phyloP scores from a whole-genome alignment of 2,888 invertebrate species.

The Meghimatium bilineatum region DNA sequence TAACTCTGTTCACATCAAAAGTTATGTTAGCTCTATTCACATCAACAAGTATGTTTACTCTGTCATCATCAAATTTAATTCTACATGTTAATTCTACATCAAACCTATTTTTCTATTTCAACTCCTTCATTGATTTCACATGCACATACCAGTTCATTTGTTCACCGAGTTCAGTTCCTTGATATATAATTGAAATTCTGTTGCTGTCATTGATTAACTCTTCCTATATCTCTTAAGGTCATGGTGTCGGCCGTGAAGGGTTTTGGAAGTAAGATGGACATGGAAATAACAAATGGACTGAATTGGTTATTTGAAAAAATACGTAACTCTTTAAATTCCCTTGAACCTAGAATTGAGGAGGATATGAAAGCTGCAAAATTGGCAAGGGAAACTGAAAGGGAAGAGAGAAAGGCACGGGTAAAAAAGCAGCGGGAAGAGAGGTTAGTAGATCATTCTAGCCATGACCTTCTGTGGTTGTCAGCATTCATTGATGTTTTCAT shows the following conservation, averaged over 20 bases:
- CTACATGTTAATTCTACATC: too few relatives aligned
- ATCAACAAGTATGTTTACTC: too few relatives aligned
- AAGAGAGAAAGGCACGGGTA: slow-evolving; percentile 78
- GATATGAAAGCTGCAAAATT: slow-evolving; percentile 81
- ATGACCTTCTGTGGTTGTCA: too few relatives aligned
- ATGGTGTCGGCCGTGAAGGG: slow-evolving; percentile 77
- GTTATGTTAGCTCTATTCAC: too few relatives aligned
- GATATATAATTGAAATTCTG: background rate
- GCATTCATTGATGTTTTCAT: too few relatives aligned
- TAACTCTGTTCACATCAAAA: too few relatives aligned
- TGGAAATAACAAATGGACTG: slow-evolving; percentile 80
- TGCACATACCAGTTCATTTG: too few relatives aligned
- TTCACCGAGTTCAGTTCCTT: too few relatives aligned
- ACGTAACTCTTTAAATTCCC: slow-evolving; percentile 82
- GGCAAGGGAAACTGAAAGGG: slow-evolving; percentile 78
- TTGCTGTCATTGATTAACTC: background rate
- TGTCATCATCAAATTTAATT: too few relatives aligned
- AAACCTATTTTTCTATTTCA: too few relatives aligned
- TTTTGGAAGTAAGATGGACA: slow-evolving; percentile 81
- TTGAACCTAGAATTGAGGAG: slow-evolving; percentile 82
- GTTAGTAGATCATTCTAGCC: slow-evolving; percentile 56
- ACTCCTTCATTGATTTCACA: too few relatives aligned
- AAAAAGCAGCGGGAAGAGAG: slow-evolving; percentile 74
- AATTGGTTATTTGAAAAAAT: slow-evolving; percentile 84
- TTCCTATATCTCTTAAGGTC: slow-evolving; percentile 79